Conservation (phyloP, 2,797 vertebrate species). For the Pelobates cultripes region DNA sequence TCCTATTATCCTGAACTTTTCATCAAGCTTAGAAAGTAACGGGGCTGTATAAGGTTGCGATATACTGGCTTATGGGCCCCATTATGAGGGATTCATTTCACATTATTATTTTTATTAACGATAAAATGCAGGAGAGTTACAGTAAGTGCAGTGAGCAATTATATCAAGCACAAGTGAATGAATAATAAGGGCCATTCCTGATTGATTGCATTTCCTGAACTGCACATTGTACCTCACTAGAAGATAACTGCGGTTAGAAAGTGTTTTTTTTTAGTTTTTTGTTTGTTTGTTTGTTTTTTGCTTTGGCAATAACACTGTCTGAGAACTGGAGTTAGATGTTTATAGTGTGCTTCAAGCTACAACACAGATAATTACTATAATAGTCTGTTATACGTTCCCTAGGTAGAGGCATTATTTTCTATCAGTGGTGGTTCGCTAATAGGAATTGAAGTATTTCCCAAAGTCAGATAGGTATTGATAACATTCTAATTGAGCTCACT, state of each 20-base stretch:
- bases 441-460: too few species aligned
- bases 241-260: too few species aligned
- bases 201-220: slow-evolving; percentile 7
- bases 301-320: too few species aligned
- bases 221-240: slow-evolving; percentile 14
- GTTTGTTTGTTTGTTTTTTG: too few species aligned
- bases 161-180: slow-evolving; percentile 26
- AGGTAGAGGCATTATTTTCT: too few species aligned
- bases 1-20: not conserved
- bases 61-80: not conserved
- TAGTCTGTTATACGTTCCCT: too few species aligned
- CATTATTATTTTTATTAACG: slow-evolving; percentile 26
- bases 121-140: slow-evolving; percentile 37
- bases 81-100: not conserved
- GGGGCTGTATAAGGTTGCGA: not conserved
- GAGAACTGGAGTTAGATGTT: too few species aligned
- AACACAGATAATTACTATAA: too few species aligned
- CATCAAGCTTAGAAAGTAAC: not conserved
- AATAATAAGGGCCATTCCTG: slow-evolving; percentile 33
- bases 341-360: too few species aligned
- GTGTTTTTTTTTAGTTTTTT: not conserved
- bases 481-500: not conserved
- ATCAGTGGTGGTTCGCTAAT: too few species aligned
- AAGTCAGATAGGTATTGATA: not conserved
- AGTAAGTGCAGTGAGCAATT: slow-evolving; percentile 29